Evolutionary conservation across 2,113 vertebrate genomes (phyloP).

Genomic region (Apteryx mantelli): DNA sequence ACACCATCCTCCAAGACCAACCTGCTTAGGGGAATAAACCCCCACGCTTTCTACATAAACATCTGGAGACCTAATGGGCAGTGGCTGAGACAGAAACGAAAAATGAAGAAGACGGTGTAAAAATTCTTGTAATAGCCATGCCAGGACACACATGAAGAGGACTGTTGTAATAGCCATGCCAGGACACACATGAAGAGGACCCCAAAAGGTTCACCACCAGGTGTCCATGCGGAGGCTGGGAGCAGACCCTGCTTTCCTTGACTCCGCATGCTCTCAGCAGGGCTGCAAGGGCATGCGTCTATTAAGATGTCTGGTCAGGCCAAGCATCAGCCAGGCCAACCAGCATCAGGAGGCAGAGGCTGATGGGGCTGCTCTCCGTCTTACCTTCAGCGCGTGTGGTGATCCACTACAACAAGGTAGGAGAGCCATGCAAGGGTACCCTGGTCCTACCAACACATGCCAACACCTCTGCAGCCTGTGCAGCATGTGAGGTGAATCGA

Average conservation of each 20-base stretch:
- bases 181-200: rapidly evolving
- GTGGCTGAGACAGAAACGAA: constrained; percentile 63
- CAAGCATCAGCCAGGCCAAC: neutral
- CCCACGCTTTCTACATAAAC: constrained; percentile 86
- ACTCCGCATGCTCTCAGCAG: neutral
- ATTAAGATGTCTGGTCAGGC: neutral
- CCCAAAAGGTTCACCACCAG: rapidly evolving
- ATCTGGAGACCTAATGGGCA: constrained; percentile 80
- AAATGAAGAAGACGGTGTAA: neutral
- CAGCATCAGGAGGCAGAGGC: neutral
- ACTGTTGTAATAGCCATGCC: neutral
- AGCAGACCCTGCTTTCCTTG: neutral
- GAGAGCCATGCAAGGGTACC: rapidly evolving
- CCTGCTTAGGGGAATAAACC: constrained; percentile 88
- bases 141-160: rapidly evolving
- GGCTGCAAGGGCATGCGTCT: neutral
- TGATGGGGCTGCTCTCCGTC: neutral
- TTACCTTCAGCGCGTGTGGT: neutral
- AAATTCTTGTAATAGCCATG: neutral
- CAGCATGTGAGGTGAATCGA: neutral
- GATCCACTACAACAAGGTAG: neutral
- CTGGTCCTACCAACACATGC: rapidly evolving
- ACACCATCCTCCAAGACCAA: constrained; percentile 72
- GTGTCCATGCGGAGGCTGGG: neutral
- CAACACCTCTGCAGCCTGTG: neutral